Base-by-base conservation (phyloP, 2,797 vertebrate species). In the Tragelaphus eurycerus region DNA sequence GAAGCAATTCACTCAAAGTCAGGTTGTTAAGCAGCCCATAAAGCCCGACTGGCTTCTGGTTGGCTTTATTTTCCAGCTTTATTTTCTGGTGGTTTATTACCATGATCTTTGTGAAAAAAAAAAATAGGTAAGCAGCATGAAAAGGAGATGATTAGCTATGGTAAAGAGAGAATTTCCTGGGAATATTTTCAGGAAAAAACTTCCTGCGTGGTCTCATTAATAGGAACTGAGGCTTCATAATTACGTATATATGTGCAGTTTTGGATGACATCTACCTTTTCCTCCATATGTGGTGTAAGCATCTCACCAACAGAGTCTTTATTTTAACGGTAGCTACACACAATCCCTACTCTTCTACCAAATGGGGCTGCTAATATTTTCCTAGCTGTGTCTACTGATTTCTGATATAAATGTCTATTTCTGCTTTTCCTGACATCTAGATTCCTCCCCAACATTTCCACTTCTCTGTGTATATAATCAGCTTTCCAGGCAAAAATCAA, bases 11-110 rank as follows among this genome's bases (percentile, higher is more conserved):
- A 13, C 7, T 4, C n/a, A 34, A 38, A 57, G 7, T 87, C 34
- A 71, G 3, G 17, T 27, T 5, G 3, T 64, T n/a, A 11, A 14
- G 12, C 0, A 31, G 8, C 19, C 25, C 43, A 2, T 17, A 62
- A 84, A 79, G 4, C 5, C 19, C 2, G 1, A 8, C 16, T 54
- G 8, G 1, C 2, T 21, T 6, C 16, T 46, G 0, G 10, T 31
- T 71, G 54, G 23, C 60, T 48, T 60, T 60, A 60, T 60, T 29
- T 60, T 67, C 50, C 15, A 57, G 9, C 19, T 17, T 59, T 90
- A 87, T 7, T 19, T 11, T 67, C 25, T 46, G 19, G 4, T 57
- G 38, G 31, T 8, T 60, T 67, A 88, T 59, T 34, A 54, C 23
- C 21, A 50, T 25, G 31, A 76, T 64, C 19, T 60, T 78, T 78